phyloP scores from a whole-genome alignment of 2,888 invertebrate genomes.

The Thereva nobilitata region DNA sequence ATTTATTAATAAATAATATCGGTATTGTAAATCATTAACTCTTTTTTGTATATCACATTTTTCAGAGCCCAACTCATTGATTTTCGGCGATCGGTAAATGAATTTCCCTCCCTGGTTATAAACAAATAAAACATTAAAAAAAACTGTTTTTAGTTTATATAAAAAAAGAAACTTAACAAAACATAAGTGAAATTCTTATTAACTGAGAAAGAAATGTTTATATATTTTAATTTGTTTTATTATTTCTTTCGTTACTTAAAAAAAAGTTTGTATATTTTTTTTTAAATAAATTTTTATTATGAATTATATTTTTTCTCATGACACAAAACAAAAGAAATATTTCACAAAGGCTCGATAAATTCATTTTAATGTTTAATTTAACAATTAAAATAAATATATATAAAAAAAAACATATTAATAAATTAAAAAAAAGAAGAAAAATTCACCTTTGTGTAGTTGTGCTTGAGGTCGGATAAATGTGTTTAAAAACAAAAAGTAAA shows the following conservation, averaged over 20 bases:
- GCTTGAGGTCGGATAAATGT: slow-evolving; percentile 24
- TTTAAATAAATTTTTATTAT: slow-evolving; percentile 16
- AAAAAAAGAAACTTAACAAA: too few relatives aligned
- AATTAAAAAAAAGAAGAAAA: slow-evolving; percentile 8
- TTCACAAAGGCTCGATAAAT: slow-evolving; percentile 1
- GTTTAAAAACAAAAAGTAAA: not conserved
- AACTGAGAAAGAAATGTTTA: too few relatives aligned
- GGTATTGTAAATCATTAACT: not conserved
- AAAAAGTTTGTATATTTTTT: too few relatives aligned
- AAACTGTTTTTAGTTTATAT: too few relatives aligned
- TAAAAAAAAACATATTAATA: slow-evolving; percentile 20
- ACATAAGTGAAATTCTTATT: too few relatives aligned
- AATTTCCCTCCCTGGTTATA: too few relatives aligned
- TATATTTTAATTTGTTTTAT: too few relatives aligned
- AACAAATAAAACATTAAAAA: too few relatives aligned
- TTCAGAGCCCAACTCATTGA: slow-evolving; percentile 42
- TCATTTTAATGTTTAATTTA: not conserved
- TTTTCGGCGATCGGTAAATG: slow-evolving; percentile 31
- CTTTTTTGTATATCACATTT: slow-evolving; percentile 26
- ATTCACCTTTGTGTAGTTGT: not conserved
- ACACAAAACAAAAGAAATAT: slow-evolving; percentile 23
- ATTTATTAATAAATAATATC: not conserved
- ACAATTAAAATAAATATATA: slow-evolving; percentile 5
- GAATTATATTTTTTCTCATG: slow-evolving; percentile 17
- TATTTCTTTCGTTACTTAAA: too few relatives aligned